A percentile compares a stretch with the other conserved stretches of the same genome.
Evolutionary conservation across 2,113 vertebrate genomes (phyloP).

Genomic region (Neomonachus schauinslandi): DNA sequence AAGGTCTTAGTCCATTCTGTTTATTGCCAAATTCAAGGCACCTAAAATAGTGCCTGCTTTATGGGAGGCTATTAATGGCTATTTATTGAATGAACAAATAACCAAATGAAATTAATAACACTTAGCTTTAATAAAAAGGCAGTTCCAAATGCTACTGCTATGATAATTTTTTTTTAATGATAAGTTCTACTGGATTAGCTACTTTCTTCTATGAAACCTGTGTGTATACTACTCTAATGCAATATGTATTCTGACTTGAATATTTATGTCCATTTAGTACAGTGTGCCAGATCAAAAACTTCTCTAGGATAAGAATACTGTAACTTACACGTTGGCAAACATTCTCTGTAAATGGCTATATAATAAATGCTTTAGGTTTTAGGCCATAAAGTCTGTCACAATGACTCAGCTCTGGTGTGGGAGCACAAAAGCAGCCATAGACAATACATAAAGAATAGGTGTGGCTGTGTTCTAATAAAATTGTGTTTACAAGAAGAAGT

Average conservation of each 20-base stretch:
- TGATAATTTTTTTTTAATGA: background rate
- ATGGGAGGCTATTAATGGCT: background rate
- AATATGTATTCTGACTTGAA: background rate
- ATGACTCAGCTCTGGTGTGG: background rate
- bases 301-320: background rate
- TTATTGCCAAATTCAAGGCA: background rate
- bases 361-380: background rate
- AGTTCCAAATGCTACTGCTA: background rate
- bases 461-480: background rate
- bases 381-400: background rate
- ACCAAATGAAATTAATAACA: background rate
- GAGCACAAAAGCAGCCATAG: background rate
- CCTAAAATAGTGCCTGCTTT: background rate
- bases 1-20: background rate
- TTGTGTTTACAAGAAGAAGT: background rate
- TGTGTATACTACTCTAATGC: background rate
- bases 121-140: conserved; percentile 32
- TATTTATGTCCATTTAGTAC: background rate
- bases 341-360: background rate
- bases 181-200: background rate
- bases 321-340: background rate
- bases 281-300: background rate
- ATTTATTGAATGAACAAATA: conserved; percentile 21
- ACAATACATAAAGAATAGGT: background rate
- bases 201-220: background rate